phyloP scores from a whole-genome alignment of 2,113 vertebrate species.

The Ictalurus furcatus region DNA sequence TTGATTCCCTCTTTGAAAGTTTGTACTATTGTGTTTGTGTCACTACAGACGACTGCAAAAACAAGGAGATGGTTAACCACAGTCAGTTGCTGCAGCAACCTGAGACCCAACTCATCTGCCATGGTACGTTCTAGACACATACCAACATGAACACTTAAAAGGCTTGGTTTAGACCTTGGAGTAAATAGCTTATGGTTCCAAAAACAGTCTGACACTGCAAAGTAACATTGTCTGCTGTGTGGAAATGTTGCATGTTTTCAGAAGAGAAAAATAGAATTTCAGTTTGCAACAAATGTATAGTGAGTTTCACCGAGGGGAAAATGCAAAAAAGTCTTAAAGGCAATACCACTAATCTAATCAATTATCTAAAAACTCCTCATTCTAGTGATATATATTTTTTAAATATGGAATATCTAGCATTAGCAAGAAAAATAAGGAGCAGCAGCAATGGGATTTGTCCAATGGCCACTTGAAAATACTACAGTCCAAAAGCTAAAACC shows the following conservation, averaged over 20 bases:
- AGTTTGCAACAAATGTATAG: not conserved
- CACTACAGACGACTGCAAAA: constrained; percentile 49
- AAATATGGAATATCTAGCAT: constrained; percentile 13
- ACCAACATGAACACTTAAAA: not conserved
- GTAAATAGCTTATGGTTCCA: no score
- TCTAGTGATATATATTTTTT: not conserved
- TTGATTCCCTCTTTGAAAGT: not conserved
- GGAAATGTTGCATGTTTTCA: not conserved
- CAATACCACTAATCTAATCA: constrained; percentile 22
- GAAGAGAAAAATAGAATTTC: not conserved
- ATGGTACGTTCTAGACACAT: not conserved
- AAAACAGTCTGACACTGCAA: no score
- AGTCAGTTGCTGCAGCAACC: constrained; percentile 20
- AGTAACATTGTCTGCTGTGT: not conserved
- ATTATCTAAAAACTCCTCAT: not conserved
- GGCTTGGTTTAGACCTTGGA: no score
- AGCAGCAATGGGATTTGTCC: not conserved
- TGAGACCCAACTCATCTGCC: not conserved
- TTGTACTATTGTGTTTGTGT: constrained; percentile 14
- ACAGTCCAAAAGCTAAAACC: constrained; percentile 13
- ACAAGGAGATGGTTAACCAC: constrained; percentile 48
- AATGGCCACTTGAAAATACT: not conserved
- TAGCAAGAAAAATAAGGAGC: constrained; percentile 10
- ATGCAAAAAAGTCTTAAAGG: not conserved
- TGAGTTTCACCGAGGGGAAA: not conserved